Evolutionary conservation across 2,888 invertebrate species (phyloP).

Genomic region (Zhuqinia jingwanae): DNA sequence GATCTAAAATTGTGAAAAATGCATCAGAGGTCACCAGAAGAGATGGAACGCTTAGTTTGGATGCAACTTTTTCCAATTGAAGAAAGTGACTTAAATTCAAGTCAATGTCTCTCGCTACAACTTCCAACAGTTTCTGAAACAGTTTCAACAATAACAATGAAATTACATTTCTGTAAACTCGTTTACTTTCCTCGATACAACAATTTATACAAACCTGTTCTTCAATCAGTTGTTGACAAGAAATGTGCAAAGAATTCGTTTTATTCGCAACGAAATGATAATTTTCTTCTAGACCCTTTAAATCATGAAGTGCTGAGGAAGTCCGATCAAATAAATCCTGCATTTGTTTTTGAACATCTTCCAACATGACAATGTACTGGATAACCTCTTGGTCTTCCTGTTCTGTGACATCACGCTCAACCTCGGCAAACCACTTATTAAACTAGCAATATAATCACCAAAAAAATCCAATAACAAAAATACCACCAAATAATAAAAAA

Average conservation of each 20-base stretch:
- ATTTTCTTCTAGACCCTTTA: conserved; percentile 88
- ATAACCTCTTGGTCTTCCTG: conserved; percentile 87
- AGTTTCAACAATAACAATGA: conserved; percentile 79
- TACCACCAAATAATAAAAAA: neutral
- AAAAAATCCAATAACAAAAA: conserved; percentile 79
- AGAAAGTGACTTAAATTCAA: conserved; percentile 92
- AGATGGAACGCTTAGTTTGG: conserved; percentile 89
- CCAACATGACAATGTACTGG: conserved; percentile 87
- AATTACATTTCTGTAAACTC: no score
- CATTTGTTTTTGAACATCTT: conserved; percentile 86
- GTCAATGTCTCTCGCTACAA: conserved; percentile 90
- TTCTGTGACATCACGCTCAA: conserved; percentile 87
- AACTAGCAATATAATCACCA: conserved; percentile 85
- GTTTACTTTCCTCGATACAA: no score
- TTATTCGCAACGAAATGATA: conserved; percentile 94
- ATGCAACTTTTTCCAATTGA: conserved; percentile 90
- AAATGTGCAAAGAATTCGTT: conserved; percentile 94
- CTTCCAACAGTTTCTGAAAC: conserved; percentile 87
- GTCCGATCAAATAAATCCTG: conserved; percentile 86
- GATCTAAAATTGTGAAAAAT: conserved; percentile 90
- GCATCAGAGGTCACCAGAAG: conserved; percentile 91
- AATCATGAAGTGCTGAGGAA: conserved; percentile 85
- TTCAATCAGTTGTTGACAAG: conserved; percentile 94
- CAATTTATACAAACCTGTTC: conserved; percentile 88
- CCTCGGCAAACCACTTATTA: conserved; percentile 88